Evolutionary conservation across 1,140 invertebrate species (phyloP).

Genomic region (Zaprionus ghesquierei): DNA sequence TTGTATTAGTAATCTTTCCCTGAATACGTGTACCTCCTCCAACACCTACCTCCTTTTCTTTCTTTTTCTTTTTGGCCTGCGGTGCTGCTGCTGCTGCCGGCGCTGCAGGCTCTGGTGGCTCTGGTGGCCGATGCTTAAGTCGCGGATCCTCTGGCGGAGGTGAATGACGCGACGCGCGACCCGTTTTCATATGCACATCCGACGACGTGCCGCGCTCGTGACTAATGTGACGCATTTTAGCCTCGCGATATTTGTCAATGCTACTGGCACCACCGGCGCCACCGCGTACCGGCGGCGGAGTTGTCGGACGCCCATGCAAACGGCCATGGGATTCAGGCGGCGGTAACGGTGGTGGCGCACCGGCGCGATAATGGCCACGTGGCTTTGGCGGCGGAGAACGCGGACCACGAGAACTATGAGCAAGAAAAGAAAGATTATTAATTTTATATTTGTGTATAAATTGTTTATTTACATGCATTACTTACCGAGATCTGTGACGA

Average conservation of each 20-base stretch:
- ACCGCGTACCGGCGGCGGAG: constrained; percentile 68
- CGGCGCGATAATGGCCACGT: constrained; percentile 74
- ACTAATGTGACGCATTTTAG: constrained; percentile 66
- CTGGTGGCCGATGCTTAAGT: constrained; percentile 78
- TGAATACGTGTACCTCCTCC: not conserved
- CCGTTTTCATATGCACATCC: constrained; percentile 66
- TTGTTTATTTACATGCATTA: not conserved
- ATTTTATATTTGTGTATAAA: not conserved
- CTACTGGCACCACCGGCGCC: constrained; percentile 24
- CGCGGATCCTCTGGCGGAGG: constrained; percentile 80
- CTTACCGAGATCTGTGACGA: constrained; percentile 80
- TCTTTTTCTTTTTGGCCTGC: constrained; percentile 76
- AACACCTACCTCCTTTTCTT: constrained; percentile 71
- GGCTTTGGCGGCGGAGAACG: constrained; percentile 77
- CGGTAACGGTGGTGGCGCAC: constrained; percentile 52
- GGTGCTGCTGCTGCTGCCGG: constrained; percentile 44
- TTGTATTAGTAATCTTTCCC: not conserved
- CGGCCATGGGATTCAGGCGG: constrained; percentile 72
- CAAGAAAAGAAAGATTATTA: not conserved
- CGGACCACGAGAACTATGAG: constrained; percentile 65
- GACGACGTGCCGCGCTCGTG: constrained; percentile 66
- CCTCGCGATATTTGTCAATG: constrained; percentile 77
- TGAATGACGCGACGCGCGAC: constrained; percentile 71
- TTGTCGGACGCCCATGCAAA: constrained; percentile 65
- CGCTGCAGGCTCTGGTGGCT: constrained; percentile 77